phyloP scores from a whole-genome alignment of 2,113 vertebrate genomes.

The Atrichornis clamosus region DNA sequence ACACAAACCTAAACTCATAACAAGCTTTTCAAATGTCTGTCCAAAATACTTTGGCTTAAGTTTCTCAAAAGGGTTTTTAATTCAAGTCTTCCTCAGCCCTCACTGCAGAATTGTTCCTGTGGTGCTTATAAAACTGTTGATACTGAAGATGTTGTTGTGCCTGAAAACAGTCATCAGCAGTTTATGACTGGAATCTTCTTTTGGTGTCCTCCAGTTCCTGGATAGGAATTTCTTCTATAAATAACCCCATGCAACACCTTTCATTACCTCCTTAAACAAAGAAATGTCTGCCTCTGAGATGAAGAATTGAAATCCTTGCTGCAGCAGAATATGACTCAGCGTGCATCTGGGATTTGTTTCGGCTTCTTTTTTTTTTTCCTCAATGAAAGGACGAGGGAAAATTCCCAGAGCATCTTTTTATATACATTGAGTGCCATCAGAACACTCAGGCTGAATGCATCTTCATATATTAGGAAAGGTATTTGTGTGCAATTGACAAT shows the following conservation, averaged over 20 bases:
- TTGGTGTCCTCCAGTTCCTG: background rate
- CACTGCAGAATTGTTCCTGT: background rate
- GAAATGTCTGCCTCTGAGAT: background rate
- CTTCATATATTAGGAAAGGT: background rate
- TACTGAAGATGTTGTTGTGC: background rate
- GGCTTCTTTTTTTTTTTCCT: fast-evolving
- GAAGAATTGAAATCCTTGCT: background rate
- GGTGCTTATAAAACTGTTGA: background rate
- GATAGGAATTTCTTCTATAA: background rate
- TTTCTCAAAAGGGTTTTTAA: background rate
- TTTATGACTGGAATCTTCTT: background rate
- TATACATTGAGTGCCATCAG: background rate
- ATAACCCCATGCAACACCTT: background rate
- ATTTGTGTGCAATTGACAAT: background rate
- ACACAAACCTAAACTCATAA: background rate
- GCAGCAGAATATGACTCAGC: background rate
- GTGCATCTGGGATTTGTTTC: background rate
- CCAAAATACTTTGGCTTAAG: background rate
- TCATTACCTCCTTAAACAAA: background rate
- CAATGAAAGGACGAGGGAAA: background rate
- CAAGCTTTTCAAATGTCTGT: background rate
- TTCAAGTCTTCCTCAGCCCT: background rate
- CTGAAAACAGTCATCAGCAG: background rate
- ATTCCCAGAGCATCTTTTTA: background rate
- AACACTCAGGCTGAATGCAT: background rate